Evolutionary conservation across 2,113 vertebrate genomes (phyloP).

Genomic region (Trematocara unimaculatum): DNA sequence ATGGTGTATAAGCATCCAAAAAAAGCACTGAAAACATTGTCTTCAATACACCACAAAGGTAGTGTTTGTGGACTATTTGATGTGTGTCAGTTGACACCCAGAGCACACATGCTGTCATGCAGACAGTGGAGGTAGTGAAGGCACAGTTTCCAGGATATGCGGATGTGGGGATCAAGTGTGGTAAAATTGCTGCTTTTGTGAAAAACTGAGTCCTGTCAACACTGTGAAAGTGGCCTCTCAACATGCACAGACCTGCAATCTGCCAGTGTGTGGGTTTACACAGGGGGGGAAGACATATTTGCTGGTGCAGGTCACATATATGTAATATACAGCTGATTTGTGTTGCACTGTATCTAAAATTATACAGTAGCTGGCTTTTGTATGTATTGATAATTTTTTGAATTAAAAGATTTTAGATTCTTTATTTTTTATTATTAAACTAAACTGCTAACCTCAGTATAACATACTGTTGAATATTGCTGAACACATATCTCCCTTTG

Average conservation of each 20-base stretch:
- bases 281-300: accelerated
- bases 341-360: background rate
- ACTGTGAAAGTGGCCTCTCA: background rate
- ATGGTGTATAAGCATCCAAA: background rate
- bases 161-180: background rate
- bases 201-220: background rate
- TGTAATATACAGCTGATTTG: background rate
- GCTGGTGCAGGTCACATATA: background rate
- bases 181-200: background rate
- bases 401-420: background rate
- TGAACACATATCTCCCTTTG: background rate
- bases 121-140: background rate
- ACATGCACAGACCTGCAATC: background rate
- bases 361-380: background rate
- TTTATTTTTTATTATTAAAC: background rate
- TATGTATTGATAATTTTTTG: background rate
- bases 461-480: background rate
- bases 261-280: background rate
- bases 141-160: background rate
- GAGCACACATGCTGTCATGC: background rate
- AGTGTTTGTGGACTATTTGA: background rate
- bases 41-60: background rate
- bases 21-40: background rate
- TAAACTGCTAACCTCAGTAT: background rate
- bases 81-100: background rate